Base-by-base conservation (phyloP, 1,140 invertebrate genomes). In the Zaprionus africanus region DNA sequence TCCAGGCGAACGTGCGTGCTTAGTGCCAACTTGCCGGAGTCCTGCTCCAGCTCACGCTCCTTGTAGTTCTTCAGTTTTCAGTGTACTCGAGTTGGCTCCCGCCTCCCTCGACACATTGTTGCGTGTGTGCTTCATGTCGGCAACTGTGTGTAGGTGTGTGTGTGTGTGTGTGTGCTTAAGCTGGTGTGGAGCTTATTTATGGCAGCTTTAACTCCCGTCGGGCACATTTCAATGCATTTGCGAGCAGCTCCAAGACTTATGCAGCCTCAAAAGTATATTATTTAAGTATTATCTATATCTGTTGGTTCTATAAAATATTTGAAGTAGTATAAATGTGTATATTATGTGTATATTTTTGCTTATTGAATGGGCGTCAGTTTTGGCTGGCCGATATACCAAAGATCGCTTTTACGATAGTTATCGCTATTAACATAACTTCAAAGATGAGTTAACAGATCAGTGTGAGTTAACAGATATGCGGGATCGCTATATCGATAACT, bases 201-300 rank as follows among this genome's bases (percentile, higher is more conserved):
- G 83, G 82, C 72, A 68, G 68, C 78, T 91, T 87, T 78, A 84
- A 78, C 70, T 90, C 85, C 90, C 85, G 80, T 81, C 68, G 79
- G 90, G 61, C 71, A 78, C 79, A 92, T 92, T 92, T 84, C 77
- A 84, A 82, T 83, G 90, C 90, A 86, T 91, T 83, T 85, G 90
- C 69, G 74, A 81, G 53, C 54, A 62, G 64, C 41, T 46, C 12
- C 15, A 54, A 76, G 81, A 78, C 83, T 83, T 78, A 78, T 78
- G 81, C 58, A 72, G 62, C 65, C 71, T 60, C 49, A 26, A 5
- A 67, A 51, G 51, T 73, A 77, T 70, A 70, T 66, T 66, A 66
- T 66, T 66, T 57, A 58, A 66, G 63, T 46, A 36, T 66, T 66
- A 58, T 54, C 38, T 57, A 58, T 66, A 58, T 36, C 63, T 57